A percentile compares a stretch with the other conserved stretches of the same genome.
Conservation (phyloP, 2,888 invertebrate genomes). For the Nasonovia ribisnigri region DNA sequence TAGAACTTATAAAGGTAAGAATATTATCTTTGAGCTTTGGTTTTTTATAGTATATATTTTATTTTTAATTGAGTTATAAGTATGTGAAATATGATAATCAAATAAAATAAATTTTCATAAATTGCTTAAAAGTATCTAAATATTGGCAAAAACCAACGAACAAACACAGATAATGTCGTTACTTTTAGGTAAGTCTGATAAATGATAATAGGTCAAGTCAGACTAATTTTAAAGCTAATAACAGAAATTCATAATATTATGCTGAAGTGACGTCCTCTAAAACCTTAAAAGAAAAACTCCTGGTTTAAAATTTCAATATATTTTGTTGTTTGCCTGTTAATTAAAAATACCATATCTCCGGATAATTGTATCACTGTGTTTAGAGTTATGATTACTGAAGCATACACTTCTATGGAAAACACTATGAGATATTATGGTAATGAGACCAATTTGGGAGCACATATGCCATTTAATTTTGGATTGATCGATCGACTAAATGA, state of each 20-base stretch:
- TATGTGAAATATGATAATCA: background rate
- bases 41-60: background rate
- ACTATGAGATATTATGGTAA: conserved; percentile 77
- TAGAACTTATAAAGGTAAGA: no score
- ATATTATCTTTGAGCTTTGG: background rate
- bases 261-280: background rate
- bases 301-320: background rate
- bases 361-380: background rate
- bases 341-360: background rate
- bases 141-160: background rate
- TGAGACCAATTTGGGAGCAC: conserved; percentile 72
- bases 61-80: background rate
- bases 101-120: no score
- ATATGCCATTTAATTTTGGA: conserved; percentile 79
- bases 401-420: conserved; percentile 73
- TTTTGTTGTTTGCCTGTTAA: background rate
- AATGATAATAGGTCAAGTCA: background rate
- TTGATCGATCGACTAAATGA: conserved; percentile 73
- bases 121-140: background rate
- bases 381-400: conserved; percentile 76
- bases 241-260: background rate
- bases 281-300: no score
- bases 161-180: background rate
- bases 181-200: background rate
- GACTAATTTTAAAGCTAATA: no score